phyloP scores from a whole-genome alignment of 2,888 invertebrate species.

The Parasteatoda lunata region DNA sequence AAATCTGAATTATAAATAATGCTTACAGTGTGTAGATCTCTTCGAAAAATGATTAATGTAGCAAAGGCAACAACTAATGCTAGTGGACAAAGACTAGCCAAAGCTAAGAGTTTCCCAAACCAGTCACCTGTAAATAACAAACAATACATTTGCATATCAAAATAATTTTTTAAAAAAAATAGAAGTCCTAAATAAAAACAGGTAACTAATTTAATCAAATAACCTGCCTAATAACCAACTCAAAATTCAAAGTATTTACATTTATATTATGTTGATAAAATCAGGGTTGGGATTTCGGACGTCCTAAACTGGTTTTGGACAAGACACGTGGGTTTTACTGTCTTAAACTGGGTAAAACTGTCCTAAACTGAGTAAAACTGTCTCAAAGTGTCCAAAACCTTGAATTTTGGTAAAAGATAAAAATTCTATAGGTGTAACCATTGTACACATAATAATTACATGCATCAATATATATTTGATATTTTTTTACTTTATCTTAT shows the following conservation, averaged over 20 bases:
- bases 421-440: too few relatives aligned
- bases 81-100: constrained; percentile 87
- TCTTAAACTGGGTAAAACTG: too few relatives aligned
- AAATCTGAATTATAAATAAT: constrained; percentile 9
- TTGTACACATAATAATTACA: too few relatives aligned
- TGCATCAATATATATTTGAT: too few relatives aligned
- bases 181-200: not conserved
- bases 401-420: too few relatives aligned
- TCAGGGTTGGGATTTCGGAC: too few relatives aligned
- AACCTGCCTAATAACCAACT: not conserved
- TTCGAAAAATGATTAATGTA: constrained; percentile 87
- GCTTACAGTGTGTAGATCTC: constrained; percentile 93
- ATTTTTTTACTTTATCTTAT: too few relatives aligned
- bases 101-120: constrained; percentile 86
- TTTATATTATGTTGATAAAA: not conserved
- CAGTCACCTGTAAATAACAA: constrained; percentile 83
- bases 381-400: too few relatives aligned
- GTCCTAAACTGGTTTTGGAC: too few relatives aligned
- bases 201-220: not conserved
- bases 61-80: constrained; percentile 87
- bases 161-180: not conserved
- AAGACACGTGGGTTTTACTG: too few relatives aligned
- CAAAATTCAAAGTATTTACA: not conserved
- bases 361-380: too few relatives aligned
- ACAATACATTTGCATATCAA: not conserved